Base-by-base conservation (phyloP, 2,797 vertebrate genomes). In the Coluber constrictor region DNA sequence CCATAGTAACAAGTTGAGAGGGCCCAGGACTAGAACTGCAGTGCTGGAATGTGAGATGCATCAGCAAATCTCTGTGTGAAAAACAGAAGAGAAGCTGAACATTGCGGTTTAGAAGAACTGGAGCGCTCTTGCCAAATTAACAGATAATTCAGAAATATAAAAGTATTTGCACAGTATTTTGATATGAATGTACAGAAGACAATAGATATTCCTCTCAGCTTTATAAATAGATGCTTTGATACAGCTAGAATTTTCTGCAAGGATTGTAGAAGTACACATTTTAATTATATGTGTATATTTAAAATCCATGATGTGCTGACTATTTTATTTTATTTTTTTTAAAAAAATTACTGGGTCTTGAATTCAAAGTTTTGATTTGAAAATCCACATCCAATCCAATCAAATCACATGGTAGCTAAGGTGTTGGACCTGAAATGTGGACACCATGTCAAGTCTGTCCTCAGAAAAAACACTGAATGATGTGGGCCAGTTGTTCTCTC, bases 11-110 rank as follows among this genome's bases (percentile, higher is more conserved):
- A 3, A 60, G 86, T 54, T 88, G 94, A 94, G 92, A 93, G 6
- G 70, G 95, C 0, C 2, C 94, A 91, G 93, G 94, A 94, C 90
- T 94, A 86, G 92, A 96, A 94, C 95, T 94, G 86, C 43, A 91
- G 70, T 32, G 55, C 93, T 20, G 4, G 89, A 90, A 96, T 83
- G 57, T 0, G 0, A 95, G 63, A 1, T 0, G 61, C 88, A 86
- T 61, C 74, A 93, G 59, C 91, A 94, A 93, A 93, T 23, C 86
- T 87, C 55, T 11, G 25, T 32, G 27, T 86, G 32, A 66, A 91
- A 88, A 25, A 59, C 18, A 91, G 87, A 63, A 61, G 86, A 74
- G 66, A 86, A 86, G 87, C 27, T 47, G 87, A 25, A 74, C 88
- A 66, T 56, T 56, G 66, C n/a, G 51, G n/a, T 12, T 57, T 43